Conservation (phyloP, 2,797 vertebrate genomes). For the Margarornis squamiger region DNA sequence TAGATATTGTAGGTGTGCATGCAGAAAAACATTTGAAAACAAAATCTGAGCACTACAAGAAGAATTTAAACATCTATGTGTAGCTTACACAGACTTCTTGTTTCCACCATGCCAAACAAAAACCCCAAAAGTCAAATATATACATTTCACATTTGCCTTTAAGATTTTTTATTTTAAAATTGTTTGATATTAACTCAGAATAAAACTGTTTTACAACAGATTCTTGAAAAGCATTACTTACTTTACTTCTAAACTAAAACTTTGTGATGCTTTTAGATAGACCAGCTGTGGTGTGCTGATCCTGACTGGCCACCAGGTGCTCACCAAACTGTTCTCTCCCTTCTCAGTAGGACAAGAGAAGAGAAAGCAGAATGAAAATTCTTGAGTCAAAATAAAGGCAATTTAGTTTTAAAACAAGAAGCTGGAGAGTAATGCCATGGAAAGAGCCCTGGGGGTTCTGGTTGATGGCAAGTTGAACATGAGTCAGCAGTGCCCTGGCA, state of each 20-base stretch:
- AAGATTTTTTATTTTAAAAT: background rate
- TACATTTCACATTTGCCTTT: background rate
- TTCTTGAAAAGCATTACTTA: background rate
- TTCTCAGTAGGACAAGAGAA: background rate
- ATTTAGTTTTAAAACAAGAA: background rate
- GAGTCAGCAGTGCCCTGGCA: background rate
- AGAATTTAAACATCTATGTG: background rate
- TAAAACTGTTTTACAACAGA: background rate
- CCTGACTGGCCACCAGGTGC: background rate
- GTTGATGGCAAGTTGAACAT: background rate
- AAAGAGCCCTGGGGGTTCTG: background rate
- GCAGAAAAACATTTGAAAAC: background rate
- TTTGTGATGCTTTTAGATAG: background rate
- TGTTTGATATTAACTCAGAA: background rate
- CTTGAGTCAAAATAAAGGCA: accelerated
- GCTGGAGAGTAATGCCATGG: background rate
- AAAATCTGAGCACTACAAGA: background rate
- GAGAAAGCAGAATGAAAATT: background rate
- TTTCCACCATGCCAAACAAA: background rate
- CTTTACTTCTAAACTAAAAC: background rate
- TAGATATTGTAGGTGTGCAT: no score
- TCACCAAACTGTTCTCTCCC: accelerated
- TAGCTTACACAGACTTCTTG: background rate
- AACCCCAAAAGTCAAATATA: background rate
- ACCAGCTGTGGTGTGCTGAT: background rate